Base-by-base conservation (phyloP, 2,888 invertebrate genomes). In the Nyleta sp. region DNA sequence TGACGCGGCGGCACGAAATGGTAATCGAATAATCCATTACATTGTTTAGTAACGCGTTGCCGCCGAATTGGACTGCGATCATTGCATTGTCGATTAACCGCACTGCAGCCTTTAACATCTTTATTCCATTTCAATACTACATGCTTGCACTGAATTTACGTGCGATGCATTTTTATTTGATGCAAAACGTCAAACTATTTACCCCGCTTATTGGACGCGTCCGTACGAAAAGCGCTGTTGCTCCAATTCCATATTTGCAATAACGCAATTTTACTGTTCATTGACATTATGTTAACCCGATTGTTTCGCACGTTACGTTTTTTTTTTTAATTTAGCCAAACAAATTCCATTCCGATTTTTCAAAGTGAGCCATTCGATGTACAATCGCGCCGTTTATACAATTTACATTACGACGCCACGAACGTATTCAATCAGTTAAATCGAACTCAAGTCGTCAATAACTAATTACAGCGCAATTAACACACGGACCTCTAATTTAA, bases 101-200 rank as follows among this genome's bases (percentile, higher is more conserved):
- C 59, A 38, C 52, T 74, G 22, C 53, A 40, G 60, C 33, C 53
- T 57, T 46, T 74, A 53, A 67, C 68, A 75, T 75, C 75, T 75
- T 64, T 70, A 75, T 75, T 75, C 33, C 40, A 64, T 74, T 74
- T 62, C 67, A 55, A 68, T 62, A 38, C 28, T 52, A 67, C 67
- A 74, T 44, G 68, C 53, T 40, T 42, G 62, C 50, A 20, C 24
- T 28, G 62, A 33, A 57, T 62, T 67, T 68, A 62, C 57, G 75
- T 68, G 60, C 53, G 20, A 55, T 68, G 55, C 70, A 64, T 62
- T 75, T 75, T 75, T 70, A 64, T 75, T 70, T 35, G 24, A 48
- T 53, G 68, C 46, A 31, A 68, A 74, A 55, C 15, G 74, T 74
- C 53, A 62, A 74, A 67, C 62, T 68, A 68, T 75, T 75, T 75